phyloP scores from a whole-genome alignment of 2,888 invertebrate species.

The Hyppa rectilinea region DNA sequence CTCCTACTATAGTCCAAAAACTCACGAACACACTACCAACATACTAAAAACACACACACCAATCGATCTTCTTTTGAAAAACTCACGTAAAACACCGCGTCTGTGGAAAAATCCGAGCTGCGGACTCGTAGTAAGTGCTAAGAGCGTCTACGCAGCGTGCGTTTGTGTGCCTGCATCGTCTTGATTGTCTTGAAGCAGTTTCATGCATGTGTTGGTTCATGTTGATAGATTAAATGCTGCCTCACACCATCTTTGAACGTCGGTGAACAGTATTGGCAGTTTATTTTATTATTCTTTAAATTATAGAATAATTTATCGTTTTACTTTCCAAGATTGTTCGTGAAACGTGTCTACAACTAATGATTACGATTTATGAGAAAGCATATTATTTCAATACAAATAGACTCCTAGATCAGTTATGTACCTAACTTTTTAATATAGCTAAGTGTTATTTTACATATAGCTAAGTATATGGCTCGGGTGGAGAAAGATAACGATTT shows the following conservation, averaged over 20 bases:
- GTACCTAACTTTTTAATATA: not conserved
- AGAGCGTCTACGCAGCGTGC: conserved; percentile 56
- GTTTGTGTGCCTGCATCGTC: conserved; percentile 71
- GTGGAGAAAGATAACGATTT: not conserved
- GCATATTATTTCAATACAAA: not conserved
- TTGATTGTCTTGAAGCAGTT: conserved; percentile 73
- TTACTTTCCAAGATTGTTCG: conserved; percentile 12
- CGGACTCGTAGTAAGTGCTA: conserved; percentile 60
- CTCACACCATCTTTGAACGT: conserved; percentile 63
- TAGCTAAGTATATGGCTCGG: not conserved
- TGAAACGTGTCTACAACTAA: conserved; percentile 2
- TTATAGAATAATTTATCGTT: conserved; percentile 33
- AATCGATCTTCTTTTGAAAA: conserved; percentile 6
- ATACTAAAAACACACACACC: not conserved
- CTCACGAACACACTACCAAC: conserved; percentile 33
- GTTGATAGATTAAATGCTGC: conserved; percentile 78
- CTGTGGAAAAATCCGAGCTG: conserved; percentile 36
- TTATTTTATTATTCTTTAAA: conserved; percentile 47
- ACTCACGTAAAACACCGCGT: not conserved
- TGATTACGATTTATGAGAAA: conserved; percentile 14
- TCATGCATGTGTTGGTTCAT: conserved; percentile 71
- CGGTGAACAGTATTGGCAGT: conserved; percentile 51
- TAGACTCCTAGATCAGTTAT: not conserved
- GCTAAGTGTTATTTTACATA: not conserved
- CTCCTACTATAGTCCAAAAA: conserved; percentile 54